Percentiles rank a stretch among this genome's conserved stretches.
Evolutionary conservation across 2,113 vertebrate species (phyloP).

Genomic region (Hippocampus guttulatus): DNA sequence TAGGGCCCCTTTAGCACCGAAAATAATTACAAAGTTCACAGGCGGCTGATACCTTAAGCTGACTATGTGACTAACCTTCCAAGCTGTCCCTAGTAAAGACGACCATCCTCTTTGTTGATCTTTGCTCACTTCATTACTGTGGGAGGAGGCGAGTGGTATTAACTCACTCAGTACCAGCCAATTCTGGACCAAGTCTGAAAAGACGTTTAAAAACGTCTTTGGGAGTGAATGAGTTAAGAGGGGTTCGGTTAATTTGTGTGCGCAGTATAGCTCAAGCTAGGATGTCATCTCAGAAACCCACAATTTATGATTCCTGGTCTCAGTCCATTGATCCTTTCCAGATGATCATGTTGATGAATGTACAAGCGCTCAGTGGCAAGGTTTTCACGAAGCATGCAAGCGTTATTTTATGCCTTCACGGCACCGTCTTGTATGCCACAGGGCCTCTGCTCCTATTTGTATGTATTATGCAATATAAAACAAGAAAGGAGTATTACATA

Average conservation of each 20-base stretch:
- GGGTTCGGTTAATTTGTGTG: conserved; percentile 23
- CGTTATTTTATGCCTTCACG: conserved; percentile 20
- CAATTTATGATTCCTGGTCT: conserved; percentile 29
- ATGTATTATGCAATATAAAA: no score
- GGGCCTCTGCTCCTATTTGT: no score
- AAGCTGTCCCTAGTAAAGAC: conserved; percentile 8
- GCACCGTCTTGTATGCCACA: no score
- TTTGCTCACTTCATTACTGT: neutral
- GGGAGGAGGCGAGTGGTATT: neutral
- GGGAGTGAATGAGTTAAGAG: no score
- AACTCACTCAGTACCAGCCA: no score
- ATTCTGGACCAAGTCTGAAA: no score
- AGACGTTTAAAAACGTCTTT: no score
- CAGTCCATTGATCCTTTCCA: conserved; percentile 56
- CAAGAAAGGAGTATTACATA: no score
- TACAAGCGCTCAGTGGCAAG: conserved; percentile 24
- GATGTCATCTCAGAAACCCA: conserved; percentile 20
- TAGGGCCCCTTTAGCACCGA: neutral
- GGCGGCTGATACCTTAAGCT: conserved; percentile 43
- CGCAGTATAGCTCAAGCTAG: conserved; percentile 21
- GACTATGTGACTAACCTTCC: conserved; percentile 23
- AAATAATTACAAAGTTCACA: conserved; percentile 31
- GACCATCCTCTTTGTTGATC: conserved; percentile 34
- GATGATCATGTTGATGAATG: conserved; percentile 57
- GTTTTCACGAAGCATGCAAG: conserved; percentile 48